These are phyloP conservation scores for Gobio gobio DNA, from an alignment of 2,113 vertebrate genomes.

Conservation along the genomic window DNA sequence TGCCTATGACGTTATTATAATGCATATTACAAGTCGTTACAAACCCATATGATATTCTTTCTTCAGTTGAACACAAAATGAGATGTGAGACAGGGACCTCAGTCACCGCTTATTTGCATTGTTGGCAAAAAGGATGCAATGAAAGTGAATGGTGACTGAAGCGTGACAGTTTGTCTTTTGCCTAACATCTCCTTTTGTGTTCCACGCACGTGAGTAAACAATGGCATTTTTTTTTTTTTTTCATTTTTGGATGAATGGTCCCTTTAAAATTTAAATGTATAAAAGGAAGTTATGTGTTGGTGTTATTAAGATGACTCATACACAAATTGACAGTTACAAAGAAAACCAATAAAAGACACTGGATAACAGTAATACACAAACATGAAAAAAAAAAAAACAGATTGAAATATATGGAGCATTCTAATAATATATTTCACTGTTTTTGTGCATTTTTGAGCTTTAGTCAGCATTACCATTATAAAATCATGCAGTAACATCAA, in stretches of 20 bases:
- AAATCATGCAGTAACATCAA: too few relatives aligned
- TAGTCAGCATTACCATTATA: background rate
- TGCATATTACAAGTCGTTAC: background rate
- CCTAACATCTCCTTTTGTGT: background rate
- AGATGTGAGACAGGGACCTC: background rate
- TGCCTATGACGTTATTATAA: background rate
- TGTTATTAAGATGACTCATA: background rate
- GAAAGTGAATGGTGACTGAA: conserved; percentile 3
- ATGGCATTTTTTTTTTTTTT: background rate
- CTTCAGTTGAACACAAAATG: background rate
- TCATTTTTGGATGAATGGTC: background rate
- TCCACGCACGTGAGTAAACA: background rate
- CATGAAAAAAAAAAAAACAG: background rate
- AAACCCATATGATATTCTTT: background rate
- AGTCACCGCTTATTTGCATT: background rate
- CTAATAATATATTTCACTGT: background rate
- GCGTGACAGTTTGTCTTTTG: background rate
- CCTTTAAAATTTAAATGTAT: background rate
- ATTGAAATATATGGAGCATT: background rate
- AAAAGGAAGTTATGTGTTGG: background rate
- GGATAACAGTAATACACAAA: background rate
- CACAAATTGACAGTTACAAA: background rate
- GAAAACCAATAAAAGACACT: background rate
- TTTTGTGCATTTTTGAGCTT: background rate
- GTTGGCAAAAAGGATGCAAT: background rate